These are phyloP conservation scores for Bujurquina vittata DNA, from an alignment of 2,113 vertebrate genomes.

Conservation along the genomic window DNA sequence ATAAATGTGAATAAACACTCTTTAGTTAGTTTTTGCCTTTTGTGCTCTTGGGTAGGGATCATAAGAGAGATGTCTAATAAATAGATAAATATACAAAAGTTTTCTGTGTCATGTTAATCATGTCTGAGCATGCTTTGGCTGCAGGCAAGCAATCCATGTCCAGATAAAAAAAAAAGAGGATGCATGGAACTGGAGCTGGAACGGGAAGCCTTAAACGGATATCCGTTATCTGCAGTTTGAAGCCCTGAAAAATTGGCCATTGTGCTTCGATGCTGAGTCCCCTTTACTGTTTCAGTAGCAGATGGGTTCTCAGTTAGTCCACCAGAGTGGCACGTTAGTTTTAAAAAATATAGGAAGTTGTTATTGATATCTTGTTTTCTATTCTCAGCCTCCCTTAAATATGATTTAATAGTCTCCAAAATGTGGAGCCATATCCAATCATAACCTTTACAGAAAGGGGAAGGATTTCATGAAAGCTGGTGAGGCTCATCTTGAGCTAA, in stretches of 20 bases:
- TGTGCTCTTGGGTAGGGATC: neutral
- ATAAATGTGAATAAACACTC: neutral
- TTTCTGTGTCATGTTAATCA: neutral
- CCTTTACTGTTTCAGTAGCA: fast-evolving
- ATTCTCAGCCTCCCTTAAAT: neutral
- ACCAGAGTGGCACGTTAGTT: neutral
- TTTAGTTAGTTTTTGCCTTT: neutral
- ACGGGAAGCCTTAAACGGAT: neutral
- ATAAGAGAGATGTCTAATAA: neutral
- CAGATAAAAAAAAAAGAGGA: neutral
- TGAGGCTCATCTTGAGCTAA: neutral
- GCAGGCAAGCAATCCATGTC: neutral
- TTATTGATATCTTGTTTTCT: neutral
- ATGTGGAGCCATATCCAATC: neutral
- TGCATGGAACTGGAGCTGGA: neutral
- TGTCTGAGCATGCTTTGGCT: neutral
- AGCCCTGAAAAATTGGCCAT: neutral
- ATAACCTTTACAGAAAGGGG: neutral
- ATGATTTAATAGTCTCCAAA: neutral
- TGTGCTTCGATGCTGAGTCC: neutral
- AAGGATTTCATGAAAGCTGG: neutral
- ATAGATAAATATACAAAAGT: neutral
- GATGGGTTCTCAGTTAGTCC: neutral
- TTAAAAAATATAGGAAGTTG: neutral
- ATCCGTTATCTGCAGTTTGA: neutral